Evolutionary conservation across 1,140 invertebrate genomes (phyloP).

Genomic region (Neodiprion virginianus): DNA sequence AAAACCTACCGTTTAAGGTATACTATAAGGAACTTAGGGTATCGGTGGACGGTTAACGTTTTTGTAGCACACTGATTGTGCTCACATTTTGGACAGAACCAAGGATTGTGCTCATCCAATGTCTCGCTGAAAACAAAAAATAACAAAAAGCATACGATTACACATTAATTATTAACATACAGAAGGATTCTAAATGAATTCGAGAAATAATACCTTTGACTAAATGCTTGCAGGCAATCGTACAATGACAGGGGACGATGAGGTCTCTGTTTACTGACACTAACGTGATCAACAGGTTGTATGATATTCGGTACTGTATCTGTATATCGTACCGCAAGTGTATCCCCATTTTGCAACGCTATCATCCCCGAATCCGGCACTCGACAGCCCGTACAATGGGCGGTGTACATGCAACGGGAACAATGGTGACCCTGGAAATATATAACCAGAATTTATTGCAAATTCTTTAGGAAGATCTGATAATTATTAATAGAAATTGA

Average conservation of each 20-base stretch:
- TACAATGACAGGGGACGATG: conserved; percentile 67
- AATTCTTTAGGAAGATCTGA: conserved; percentile 1
- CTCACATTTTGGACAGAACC: conserved; percentile 74
- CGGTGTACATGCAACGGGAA: conserved; percentile 68
- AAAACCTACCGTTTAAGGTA: conserved; percentile 71
- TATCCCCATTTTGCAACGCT: conserved; percentile 65
- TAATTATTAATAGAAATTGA: conserved; percentile 16
- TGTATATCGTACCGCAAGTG: conserved; percentile 65
- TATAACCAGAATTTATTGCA: conserved; percentile 25
- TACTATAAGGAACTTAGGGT: conserved; percentile 75
- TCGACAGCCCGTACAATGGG: conserved; percentile 70
- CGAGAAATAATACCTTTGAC: conserved; percentile 62
- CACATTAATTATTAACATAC: background rate
- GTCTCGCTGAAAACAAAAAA: conserved; percentile 64
- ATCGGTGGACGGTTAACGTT: conserved; percentile 73
- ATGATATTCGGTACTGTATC: conserved; percentile 49
- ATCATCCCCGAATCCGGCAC: conserved; percentile 62
- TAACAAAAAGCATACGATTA: conserved; percentile 14
- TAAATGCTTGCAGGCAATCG: conserved; percentile 75
- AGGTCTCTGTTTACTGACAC: conserved; percentile 57
- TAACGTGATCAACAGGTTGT: conserved; percentile 54
- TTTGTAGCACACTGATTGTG: conserved; percentile 75
- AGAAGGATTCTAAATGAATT: background rate
- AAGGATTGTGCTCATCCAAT: conserved; percentile 75
- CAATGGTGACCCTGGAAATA: conserved; percentile 67